phyloP scores from a whole-genome alignment of 2,888 invertebrate species.

The Hirtodrosophila histrioides region DNA sequence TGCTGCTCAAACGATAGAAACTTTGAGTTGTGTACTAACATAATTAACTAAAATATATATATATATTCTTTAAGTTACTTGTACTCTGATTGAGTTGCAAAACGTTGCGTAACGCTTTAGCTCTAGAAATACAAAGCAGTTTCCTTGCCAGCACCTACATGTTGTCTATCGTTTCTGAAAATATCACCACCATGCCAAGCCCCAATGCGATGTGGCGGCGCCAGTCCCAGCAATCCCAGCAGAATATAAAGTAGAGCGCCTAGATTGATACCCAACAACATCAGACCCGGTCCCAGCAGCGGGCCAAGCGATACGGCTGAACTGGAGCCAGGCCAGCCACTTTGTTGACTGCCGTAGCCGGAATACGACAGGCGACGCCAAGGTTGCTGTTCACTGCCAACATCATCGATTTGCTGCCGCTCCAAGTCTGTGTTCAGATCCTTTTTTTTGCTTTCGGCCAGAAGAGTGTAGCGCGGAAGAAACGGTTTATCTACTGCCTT shows the following conservation, averaged over 20 bases:
- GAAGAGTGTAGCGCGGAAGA: slow-evolving; percentile 57
- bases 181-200: slow-evolving; percentile 30
- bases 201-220: slow-evolving; percentile 38
- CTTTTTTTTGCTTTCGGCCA: slow-evolving; percentile 56
- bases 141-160: slow-evolving; percentile 58
- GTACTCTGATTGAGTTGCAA: slow-evolving; percentile 23
- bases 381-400: slow-evolving; percentile 29
- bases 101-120: slow-evolving; percentile 34
- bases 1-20: background rate
- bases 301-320: slow-evolving; percentile 25
- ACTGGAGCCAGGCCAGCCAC: slow-evolving; percentile 32
- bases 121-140: slow-evolving; percentile 59
- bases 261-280: slow-evolving; percentile 69
- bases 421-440: slow-evolving; percentile 42
- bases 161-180: slow-evolving; percentile 50
- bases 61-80: slow-evolving; percentile 45
- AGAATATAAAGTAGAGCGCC: slow-evolving; percentile 64
- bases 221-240: slow-evolving; percentile 53
- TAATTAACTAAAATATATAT: slow-evolving; percentile 37
- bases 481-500: slow-evolving; percentile 25
- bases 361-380: slow-evolving; percentile 59
- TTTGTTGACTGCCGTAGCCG: slow-evolving; percentile 21
- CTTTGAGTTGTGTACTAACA: slow-evolving; percentile 30
- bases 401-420: slow-evolving; percentile 2
- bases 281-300: slow-evolving; percentile 46